Conservation (phyloP, 2,888 invertebrate species). For the Enoplolaimus lenunculus region DNA sequence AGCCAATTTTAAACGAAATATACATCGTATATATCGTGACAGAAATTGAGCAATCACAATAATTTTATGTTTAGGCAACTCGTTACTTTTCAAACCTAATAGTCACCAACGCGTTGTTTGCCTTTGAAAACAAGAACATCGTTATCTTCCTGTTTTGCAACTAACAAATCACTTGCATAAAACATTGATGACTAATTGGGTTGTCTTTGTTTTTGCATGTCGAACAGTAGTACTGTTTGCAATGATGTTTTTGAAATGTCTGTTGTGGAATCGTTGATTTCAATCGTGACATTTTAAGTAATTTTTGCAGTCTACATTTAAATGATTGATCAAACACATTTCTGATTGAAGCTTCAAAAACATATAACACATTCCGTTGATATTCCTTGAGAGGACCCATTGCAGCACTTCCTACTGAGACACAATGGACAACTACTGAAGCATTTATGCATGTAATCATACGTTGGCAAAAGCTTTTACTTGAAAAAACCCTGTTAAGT, state of each 20-base stretch:
- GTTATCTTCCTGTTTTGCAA: background rate
- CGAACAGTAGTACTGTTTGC: background rate
- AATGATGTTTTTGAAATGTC: background rate
- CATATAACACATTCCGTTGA: no score
- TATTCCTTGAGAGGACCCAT: no score
- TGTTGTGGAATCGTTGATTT: background rate
- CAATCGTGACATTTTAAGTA: background rate
- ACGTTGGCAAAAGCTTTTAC: background rate
- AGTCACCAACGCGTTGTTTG: background rate
- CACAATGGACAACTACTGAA: background rate
- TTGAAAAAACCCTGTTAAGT: background rate
- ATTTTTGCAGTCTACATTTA: background rate
- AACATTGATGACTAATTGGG: background rate
- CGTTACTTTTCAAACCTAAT: background rate
- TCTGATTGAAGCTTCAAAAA: no score
- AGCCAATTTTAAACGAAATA: no score
- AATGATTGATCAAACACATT: no score
- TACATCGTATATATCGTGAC: no score
- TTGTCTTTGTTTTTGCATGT: background rate
- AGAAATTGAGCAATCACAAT: no score
- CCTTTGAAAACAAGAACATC: background rate
- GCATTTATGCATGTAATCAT: background rate
- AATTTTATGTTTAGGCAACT: background rate
- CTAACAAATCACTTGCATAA: background rate
- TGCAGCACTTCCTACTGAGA: background rate